Conservation (phyloP, 2,797 vertebrate species). For the Zalophus californianus region DNA sequence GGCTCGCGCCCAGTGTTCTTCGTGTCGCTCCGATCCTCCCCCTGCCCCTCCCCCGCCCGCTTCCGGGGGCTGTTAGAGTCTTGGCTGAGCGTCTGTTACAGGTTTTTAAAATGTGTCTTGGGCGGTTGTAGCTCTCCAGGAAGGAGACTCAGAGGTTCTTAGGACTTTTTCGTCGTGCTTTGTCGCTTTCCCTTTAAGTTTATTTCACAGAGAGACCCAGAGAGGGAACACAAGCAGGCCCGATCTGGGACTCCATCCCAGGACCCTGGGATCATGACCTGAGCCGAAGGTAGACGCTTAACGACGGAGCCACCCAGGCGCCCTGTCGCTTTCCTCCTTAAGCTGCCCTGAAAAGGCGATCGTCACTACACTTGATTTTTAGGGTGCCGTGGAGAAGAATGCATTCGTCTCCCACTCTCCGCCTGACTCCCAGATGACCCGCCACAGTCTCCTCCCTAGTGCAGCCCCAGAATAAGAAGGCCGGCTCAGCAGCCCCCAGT, state of each 20-base stretch:
- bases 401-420: rapidly evolving
- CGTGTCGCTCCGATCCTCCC: rapidly evolving
- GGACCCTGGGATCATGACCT: too few species aligned
- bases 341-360: too few species aligned
- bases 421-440: not conserved
- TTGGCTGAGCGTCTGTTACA: not conserved
- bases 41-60: too few species aligned
- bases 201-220: too few species aligned
- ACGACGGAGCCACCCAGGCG: too few species aligned
- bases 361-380: rapidly evolving
- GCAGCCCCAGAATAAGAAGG: not conserved
- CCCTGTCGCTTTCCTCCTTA: too few species aligned
- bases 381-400: not conserved
- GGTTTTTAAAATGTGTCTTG: not conserved
- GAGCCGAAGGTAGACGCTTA: too few species aligned
- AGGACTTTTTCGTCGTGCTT: not conserved
- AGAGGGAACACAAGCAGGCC: too few species aligned
- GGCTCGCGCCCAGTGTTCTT: not conserved
- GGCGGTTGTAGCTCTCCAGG: not conserved
- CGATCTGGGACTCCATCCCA: too few species aligned
- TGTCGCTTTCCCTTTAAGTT: too few species aligned
- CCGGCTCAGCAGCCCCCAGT: not conserved
- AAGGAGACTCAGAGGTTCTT: too few species aligned
- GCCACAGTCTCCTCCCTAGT: not conserved
- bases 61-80: not conserved